These are phyloP conservation scores for Thaumetopoea pityocampa DNA, from an alignment of 1,140 invertebrate species.

Conservation along the genomic window DNA sequence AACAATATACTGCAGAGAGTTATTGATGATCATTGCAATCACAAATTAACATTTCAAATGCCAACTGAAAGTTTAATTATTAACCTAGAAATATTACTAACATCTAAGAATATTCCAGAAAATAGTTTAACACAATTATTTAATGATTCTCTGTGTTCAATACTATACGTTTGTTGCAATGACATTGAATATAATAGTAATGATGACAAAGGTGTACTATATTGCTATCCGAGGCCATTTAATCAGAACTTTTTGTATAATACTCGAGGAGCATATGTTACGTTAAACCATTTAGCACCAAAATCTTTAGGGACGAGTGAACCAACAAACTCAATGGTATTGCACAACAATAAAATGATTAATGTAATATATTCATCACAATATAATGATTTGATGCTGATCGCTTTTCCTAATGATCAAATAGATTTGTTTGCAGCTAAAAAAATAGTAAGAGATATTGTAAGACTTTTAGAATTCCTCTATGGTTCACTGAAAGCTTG, in stretches of 20 bases:
- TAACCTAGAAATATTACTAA: constrained; percentile 57
- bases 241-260: constrained; percentile 78
- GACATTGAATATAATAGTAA: constrained; percentile 78
- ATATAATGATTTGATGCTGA: constrained; percentile 75
- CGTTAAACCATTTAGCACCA: constrained; percentile 80
- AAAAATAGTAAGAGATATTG: constrained; percentile 67
- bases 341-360: constrained; percentile 71
- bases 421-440: constrained; percentile 55
- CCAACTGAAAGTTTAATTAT: constrained; percentile 36
- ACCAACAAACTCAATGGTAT: constrained; percentile 77
- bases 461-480: constrained; percentile 58
- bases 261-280: constrained; percentile 81
- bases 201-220: constrained; percentile 80
- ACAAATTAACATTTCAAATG: constrained; percentile 54
- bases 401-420: constrained; percentile 68
- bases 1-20: constrained; percentile 78
- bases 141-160: constrained; percentile 76
- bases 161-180: constrained; percentile 79
- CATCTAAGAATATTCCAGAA: constrained; percentile 69
- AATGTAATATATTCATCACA: constrained; percentile 77
- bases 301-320: constrained; percentile 77
- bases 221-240: constrained; percentile 80
- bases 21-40: constrained; percentile 60
- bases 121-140: constrained; percentile 74
- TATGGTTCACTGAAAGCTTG: constrained; percentile 59